Conservation (phyloP, 2,113 vertebrate species). For the Orycteropus afer region DNA sequence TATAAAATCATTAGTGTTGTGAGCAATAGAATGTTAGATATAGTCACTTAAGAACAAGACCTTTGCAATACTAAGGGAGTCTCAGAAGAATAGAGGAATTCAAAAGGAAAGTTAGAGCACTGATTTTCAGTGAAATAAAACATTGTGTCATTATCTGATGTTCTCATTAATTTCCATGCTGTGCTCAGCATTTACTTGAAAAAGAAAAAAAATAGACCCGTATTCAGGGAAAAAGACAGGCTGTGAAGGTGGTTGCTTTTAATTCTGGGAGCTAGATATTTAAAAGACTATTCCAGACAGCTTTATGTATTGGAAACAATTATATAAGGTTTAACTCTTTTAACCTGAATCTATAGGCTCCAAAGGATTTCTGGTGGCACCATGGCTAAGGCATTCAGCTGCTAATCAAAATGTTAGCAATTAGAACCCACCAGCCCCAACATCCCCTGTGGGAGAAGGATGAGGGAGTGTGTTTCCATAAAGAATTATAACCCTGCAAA, state of each 20-base stretch:
- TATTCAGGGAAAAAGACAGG: not conserved
- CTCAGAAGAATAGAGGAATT: conserved; percentile 49
- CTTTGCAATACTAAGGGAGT: not conserved
- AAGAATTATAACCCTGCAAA: too few relatives aligned
- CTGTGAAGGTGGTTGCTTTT: not conserved
- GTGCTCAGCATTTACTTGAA: not conserved
- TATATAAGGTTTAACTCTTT: not conserved
- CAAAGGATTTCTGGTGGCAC: too few relatives aligned
- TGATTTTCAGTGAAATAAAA: conserved; percentile 57
- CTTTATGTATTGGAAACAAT: not conserved
- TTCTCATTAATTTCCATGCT: conserved; percentile 64
- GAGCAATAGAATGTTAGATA: conserved; percentile 23
- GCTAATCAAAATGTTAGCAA: too few relatives aligned
- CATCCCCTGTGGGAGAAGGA: too few relatives aligned
- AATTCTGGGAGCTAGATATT: not conserved
- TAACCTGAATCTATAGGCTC: not conserved
- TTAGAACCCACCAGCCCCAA: too few relatives aligned
- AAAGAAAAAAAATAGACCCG: not conserved
- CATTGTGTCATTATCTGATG: not conserved
- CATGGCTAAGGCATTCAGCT: too few relatives aligned
- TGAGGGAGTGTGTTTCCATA: too few relatives aligned
- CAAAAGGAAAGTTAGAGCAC: not conserved
- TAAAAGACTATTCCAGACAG: not conserved
- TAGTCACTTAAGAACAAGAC: conserved; percentile 63
- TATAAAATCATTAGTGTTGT: conserved; percentile 62